phyloP scores from a whole-genome alignment of 2,113 vertebrate species.

The Thamnaconus septentrionalis region DNA sequence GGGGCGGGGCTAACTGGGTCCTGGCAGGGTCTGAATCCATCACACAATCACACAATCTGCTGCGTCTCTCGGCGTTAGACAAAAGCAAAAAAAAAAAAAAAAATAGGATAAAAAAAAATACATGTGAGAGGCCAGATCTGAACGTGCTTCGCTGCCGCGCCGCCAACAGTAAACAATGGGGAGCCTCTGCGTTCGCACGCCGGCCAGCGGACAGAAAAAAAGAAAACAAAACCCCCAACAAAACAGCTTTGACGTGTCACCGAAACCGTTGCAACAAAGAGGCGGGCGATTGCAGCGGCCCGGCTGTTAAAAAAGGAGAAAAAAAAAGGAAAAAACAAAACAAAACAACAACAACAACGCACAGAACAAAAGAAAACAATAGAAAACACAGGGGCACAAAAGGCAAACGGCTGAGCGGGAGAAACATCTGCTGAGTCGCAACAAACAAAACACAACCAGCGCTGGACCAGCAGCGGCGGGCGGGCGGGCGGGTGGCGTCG shows the following conservation, averaged over 20 bases:
- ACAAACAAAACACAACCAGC: slow-evolving; percentile 40
- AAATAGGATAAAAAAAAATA: too few relatives aligned
- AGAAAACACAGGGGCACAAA: slow-evolving; percentile 23
- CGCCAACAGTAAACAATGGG: slow-evolving; percentile 42
- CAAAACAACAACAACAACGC: too few relatives aligned
- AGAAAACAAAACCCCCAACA: too few relatives aligned
- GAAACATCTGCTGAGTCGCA: slow-evolving; percentile 68
- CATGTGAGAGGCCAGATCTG: slow-evolving; percentile 27
- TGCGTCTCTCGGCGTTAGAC: too few relatives aligned
- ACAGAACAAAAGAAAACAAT: too few relatives aligned
- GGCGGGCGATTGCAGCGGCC: too few relatives aligned
- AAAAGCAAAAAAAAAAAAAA: too few relatives aligned
- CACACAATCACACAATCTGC: too few relatives aligned
- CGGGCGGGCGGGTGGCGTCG: slow-evolving; percentile 8
- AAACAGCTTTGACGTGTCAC: slow-evolving; percentile 50
- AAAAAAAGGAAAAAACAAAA: too few relatives aligned
- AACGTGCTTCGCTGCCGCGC: slow-evolving; percentile 33
- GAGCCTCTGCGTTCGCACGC: slow-evolving; percentile 21
- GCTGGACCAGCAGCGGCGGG: slow-evolving; percentile 18
- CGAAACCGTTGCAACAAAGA: slow-evolving; percentile 40
- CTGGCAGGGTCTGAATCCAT: too few relatives aligned
- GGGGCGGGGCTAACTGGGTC: slow-evolving; percentile 11
- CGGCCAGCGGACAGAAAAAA: too few relatives aligned
- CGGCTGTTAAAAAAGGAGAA: slow-evolving; percentile 9
- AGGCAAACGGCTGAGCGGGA: slow-evolving; percentile 34